Conservation (phyloP, 2,888 invertebrate species). For the Caenorhabditis plicata region DNA sequence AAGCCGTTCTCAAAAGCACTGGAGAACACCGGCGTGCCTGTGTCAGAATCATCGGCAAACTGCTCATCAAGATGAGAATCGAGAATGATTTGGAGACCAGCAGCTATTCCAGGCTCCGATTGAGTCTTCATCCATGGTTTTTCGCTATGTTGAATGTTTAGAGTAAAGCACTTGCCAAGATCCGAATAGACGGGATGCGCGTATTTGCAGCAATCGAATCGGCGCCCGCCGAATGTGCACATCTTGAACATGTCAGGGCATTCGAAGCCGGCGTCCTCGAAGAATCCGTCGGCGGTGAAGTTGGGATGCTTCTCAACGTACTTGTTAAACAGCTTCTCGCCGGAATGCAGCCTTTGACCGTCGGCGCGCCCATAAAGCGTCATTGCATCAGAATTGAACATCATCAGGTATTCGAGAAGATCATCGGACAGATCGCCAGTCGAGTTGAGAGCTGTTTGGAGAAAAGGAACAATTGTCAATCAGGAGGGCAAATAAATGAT, state of each 20-base stretch:
- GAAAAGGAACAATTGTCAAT: conserved; percentile 5
- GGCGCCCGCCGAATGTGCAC: conserved; percentile 53
- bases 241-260: conserved; percentile 54
- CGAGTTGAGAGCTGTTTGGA: conserved; percentile 43
- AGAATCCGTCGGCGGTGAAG: conserved; percentile 51
- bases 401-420: conserved; percentile 53
- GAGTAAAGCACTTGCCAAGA: conserved; percentile 57
- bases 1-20: conserved; percentile 60
- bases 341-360: conserved; percentile 27
- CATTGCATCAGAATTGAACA: conserved; percentile 43
- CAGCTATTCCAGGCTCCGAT: conserved; percentile 52
- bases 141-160: conserved; percentile 43
- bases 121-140: conserved; percentile 54
- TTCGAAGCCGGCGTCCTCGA: conserved; percentile 45
- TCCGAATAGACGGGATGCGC: conserved; percentile 56
- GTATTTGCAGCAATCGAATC: conserved; percentile 55
- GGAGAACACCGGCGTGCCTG: conserved; percentile 42
- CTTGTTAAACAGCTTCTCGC: conserved; percentile 25
- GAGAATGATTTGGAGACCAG: conserved; percentile 54
- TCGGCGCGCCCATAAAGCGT: conserved; percentile 36
- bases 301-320: conserved; percentile 31
- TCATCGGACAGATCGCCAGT: conserved; percentile 49
- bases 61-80: conserved; percentile 59
- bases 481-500: neutral
- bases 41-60: conserved; percentile 23